Evolutionary conservation across 2,113 vertebrate species (phyloP).

Genomic region (Hemiscyllium ocellatum): DNA sequence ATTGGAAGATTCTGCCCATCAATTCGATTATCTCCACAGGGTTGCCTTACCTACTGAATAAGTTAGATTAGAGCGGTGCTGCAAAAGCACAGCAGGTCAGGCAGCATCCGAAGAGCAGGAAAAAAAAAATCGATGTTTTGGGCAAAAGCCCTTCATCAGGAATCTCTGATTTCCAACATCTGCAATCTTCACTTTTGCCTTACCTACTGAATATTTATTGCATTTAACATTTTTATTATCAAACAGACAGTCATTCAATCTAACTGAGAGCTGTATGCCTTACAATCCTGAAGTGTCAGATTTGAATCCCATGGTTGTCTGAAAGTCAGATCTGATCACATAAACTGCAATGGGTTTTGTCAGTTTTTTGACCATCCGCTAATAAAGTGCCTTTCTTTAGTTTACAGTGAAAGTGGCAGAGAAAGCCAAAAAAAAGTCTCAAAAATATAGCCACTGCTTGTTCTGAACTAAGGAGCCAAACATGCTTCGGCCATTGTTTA

Average conservation of each 20-base stretch:
- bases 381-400: not conserved
- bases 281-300: not conserved
- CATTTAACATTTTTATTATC: not conserved
- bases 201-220: not conserved
- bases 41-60: not conserved
- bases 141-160: too few species aligned
- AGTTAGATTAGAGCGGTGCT: too few species aligned
- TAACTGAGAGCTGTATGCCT: not conserved
- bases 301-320: not conserved
- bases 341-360: not conserved
- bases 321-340: constrained; percentile 18
- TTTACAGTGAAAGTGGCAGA: not conserved
- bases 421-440: not conserved
- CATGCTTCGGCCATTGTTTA: not conserved
- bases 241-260: not conserved
- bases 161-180: too few species aligned
- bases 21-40: not conserved
- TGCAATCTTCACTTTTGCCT: too few species aligned
- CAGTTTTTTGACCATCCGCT: not conserved
- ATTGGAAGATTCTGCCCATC: not conserved
- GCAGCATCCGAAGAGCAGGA: too few species aligned
- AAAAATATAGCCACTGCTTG: not conserved
- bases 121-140: too few species aligned
- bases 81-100: too few species aligned
- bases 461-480: not conserved